These are phyloP conservation scores for Clarias pachynema DNA, from an alignment of 2,797 vertebrate species.

Conservation along the genomic window DNA sequence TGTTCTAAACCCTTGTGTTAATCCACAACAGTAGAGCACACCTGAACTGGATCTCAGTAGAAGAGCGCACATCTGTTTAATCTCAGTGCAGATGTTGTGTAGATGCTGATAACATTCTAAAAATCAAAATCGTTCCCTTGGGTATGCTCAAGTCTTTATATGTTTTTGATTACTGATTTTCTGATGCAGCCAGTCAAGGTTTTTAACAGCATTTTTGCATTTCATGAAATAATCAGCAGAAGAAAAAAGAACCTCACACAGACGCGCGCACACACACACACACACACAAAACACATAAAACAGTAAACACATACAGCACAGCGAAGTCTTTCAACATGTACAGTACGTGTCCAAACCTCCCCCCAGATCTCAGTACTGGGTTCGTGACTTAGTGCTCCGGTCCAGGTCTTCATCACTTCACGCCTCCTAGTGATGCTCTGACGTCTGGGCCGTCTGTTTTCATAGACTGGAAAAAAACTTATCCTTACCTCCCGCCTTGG, in stretches of 20 bases:
- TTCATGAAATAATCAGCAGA: neutral
- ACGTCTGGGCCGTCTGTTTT: neutral
- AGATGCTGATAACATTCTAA: conserved; percentile 6
- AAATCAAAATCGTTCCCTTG: neutral
- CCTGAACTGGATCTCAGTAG: conserved; percentile 30
- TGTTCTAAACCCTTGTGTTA: conserved; percentile 50
- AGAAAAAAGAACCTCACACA: neutral
- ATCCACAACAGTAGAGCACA: conserved; percentile 38
- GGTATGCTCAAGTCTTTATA: neutral
- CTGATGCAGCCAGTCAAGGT: neutral
- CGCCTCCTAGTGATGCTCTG: neutral
- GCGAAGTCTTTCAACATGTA: neutral
- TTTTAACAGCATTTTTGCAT: conserved; percentile 8
- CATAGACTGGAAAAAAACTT: neutral
- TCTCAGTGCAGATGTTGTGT: conserved; percentile 9
- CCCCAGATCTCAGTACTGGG: neutral
- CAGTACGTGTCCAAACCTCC: too few species aligned
- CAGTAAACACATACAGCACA: neutral
- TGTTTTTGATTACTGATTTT: conserved; percentile 11
- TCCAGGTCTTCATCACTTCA: neutral
- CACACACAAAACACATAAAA: too few species aligned
- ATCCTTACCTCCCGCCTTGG: neutral
- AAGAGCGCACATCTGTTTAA: conserved; percentile 16
- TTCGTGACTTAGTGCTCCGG: neutral
- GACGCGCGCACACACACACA: neutral